Percentiles rank a stretch among this genome's conserved stretches.
Evolutionary conservation across 2,888 invertebrate genomes (phyloP).

Genomic region (Drosophila subquinaria): DNA sequence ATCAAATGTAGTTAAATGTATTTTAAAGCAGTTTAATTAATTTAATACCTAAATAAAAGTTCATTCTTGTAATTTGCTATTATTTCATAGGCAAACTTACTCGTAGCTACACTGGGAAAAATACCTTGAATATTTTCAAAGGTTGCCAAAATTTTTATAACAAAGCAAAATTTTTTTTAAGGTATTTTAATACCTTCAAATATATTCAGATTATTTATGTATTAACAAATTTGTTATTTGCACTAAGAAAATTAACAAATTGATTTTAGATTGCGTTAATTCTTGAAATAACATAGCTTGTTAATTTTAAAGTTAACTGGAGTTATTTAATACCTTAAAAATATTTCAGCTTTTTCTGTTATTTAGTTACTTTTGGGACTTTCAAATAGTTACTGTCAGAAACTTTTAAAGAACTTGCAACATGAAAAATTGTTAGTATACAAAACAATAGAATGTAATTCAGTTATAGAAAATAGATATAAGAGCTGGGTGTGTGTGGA

Average conservation of each 20-base stretch:
- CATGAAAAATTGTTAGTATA: conserved; percentile 4
- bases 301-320: background rate
- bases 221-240: background rate
- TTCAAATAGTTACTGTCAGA: background rate
- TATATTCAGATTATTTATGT: background rate
- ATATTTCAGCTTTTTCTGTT: background rate
- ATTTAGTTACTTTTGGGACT: background rate
- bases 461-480: background rate
- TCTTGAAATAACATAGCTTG: background rate
- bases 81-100: background rate
- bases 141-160: too few species aligned
- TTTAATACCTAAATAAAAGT: background rate
- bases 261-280: background rate
- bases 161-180: too few species aligned
- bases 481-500: background rate
- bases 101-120: background rate
- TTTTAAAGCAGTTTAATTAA: background rate
- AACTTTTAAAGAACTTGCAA: background rate
- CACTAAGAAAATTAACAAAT: too few species aligned
- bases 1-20: too few species aligned
- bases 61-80: background rate
- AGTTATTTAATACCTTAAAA: background rate
- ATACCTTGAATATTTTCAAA: background rate
- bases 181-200: background rate
- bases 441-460: background rate